Percentiles rank a stretch among this genome's conserved stretches.
phyloP scores from a whole-genome alignment of 2,888 invertebrate species.

The Pachydiplax longipennis region DNA sequence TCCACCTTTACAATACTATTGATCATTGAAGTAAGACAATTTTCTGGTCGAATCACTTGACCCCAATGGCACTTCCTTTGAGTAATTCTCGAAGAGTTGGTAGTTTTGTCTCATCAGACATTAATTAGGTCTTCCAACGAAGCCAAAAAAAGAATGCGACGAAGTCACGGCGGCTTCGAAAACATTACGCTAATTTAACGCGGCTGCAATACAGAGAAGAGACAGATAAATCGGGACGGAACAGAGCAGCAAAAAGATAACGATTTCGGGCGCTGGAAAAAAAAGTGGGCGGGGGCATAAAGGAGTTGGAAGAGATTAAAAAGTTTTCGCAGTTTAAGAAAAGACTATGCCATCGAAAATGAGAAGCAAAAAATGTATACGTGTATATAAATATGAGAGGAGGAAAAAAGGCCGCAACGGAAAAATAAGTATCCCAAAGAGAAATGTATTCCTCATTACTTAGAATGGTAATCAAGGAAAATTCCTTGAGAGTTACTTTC shows the following conservation, averaged over 20 bases:
- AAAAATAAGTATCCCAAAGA: neutral
- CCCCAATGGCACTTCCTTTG: no score
- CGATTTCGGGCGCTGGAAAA: neutral
- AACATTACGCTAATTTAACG: constrained; percentile 2
- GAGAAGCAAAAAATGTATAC: neutral
- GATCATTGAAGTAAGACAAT: no score
- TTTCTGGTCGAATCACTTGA: no score
- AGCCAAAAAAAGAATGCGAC: no score
- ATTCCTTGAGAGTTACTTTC: constrained; percentile 18
- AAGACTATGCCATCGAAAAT: neutral
- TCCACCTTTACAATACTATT: no score
- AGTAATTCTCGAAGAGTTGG: no score
- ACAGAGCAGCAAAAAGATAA: neutral
- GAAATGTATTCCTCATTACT: constrained; percentile 44
- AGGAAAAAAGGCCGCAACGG: neutral
- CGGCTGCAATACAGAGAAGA: neutral
- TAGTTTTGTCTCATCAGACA: no score
- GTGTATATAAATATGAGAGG: neutral
- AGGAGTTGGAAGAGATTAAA: neutral
- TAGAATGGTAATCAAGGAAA: constrained; percentile 36
- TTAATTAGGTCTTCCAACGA: no score
- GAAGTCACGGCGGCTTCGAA: neutral
- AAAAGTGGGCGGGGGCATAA: neutral
- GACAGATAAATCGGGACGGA: neutral
- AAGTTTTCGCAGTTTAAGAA: neutral